phyloP scores from a whole-genome alignment of 1,140 invertebrate genomes.

The Drosophila malerkotliana region DNA sequence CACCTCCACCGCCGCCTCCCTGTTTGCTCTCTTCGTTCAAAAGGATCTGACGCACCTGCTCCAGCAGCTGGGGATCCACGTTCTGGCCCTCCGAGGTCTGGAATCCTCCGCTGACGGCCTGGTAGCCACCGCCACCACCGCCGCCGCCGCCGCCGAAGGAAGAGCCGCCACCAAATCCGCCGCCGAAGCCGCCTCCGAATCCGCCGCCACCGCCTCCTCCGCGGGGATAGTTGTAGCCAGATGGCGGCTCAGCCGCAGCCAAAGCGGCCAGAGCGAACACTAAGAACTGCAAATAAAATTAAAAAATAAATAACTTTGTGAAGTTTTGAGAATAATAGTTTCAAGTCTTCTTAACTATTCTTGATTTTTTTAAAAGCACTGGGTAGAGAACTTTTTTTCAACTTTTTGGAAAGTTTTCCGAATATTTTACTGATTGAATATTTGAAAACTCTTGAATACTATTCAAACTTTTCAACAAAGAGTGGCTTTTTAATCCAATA shows the following conservation, averaged over 20 bases:
- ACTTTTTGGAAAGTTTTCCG: no score
- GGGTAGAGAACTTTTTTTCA: no score
- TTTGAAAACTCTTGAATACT: no score
- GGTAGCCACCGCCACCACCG: conserved; percentile 86
- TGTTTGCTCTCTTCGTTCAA: conserved; percentile 90
- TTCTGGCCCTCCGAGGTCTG: conserved; percentile 91
- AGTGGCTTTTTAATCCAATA: background rate
- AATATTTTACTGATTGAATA: no score
- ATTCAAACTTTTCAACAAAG: no score
- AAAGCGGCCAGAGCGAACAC: conserved; percentile 87
- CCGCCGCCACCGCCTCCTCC: conserved; percentile 85
- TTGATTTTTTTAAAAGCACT: no score
- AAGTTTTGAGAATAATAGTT: background rate
- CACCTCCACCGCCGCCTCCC: conserved; percentile 79
- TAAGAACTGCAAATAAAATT: conserved; percentile 86
- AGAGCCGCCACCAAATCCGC: conserved; percentile 81
- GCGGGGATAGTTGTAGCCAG: conserved; percentile 88
- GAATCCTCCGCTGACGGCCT: conserved; percentile 88
- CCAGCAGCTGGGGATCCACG: conserved; percentile 90
- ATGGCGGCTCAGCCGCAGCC: conserved; percentile 87
- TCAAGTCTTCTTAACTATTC: no score
- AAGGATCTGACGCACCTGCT: conserved; percentile 92
- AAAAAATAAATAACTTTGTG: conserved; percentile 16
- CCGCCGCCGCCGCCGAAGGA: conserved; percentile 83
- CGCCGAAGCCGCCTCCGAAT: conserved; percentile 77